Evolutionary conservation across 1,140 invertebrate genomes (phyloP), one percentile per base, ranked within the genome.

Genomic region (Diprion similis): DNA sequence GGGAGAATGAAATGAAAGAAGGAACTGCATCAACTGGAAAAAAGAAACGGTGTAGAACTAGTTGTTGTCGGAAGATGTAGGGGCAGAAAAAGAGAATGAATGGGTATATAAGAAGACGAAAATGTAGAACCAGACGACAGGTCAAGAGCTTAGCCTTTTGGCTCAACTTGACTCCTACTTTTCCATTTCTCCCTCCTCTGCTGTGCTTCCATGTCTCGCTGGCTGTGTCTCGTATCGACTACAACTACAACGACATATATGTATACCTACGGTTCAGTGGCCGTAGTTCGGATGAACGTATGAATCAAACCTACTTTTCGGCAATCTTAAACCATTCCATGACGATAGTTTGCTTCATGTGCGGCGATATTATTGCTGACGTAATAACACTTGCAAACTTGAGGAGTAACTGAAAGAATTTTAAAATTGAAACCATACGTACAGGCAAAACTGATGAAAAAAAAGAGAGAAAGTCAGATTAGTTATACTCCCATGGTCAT

Each of bases 261-360:
- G 1, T 76, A 74, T 79, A 76, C 72, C 73, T 76, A 47, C 81
- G 74, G 86, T 85, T 87, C 86, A 84, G 82, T 79, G 86, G 81
- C 85, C 87, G 85, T 80, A 78, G 74, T 77, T 81, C 81, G 85
- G 84, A 78, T 79, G 76, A 45, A 72, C 79, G 6, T 37, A 37
- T 37, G 24, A 37, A 81, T 73, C 79, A 80, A 85, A 86, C 82
- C 80, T 83, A 73, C 47, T 76, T 67, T 68, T 68, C 24, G 6
- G 24, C 24, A 37, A 37, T 37, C 24, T 37, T 6, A 37, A 37
- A 37, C 24, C 24, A 37, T 37, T 37, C 24, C 6, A 6, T 37
- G 24, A 37, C 24, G 24, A 37, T 37, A 37, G 24, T 37, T 37
- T 37, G 24, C 24, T 3, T 37, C 1, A 37, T 6, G 24, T 37